Base-by-base conservation (phyloP, 1,140 invertebrate species). In the Trichomalopsis sarcophagae region DNA sequence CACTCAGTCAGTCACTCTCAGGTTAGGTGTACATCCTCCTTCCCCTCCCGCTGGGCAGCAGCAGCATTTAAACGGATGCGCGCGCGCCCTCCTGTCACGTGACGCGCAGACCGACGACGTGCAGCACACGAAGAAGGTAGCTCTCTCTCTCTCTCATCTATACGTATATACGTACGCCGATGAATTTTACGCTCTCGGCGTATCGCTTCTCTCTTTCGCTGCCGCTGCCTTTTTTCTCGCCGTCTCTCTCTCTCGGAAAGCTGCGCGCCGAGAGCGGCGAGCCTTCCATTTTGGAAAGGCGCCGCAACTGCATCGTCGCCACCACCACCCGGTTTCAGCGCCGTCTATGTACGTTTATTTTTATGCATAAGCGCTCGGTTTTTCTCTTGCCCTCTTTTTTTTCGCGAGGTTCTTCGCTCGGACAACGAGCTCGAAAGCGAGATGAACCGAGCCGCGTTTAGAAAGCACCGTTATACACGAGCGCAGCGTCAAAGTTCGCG, bases 61-160 rank as follows among this genome's bases (percentile, higher is more conserved):
- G 81, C 81, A 84, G 87, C 88, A 62, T 86, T 82, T 82, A 75
- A 82, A 76, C 87, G 87, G 82, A 68, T 47, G 85, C 85, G 75
- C 86, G 84, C 86, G 78, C 87, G 74, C 77, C 80, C 74, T 81
- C 79, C 47, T 77, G 75, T 87, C 88, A 89, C 84, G 87, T 87
- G 88, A 86, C 86, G 82, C 47, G 82, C 27, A 1, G n/a, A n/a
- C 33, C 33, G 33, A 40, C 55, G 30, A 78, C n/a, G 47, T 50
- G 44, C 75, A 50, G 75, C 75, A 50, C 40, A 10, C 40, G 68
- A 81, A 27, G 33, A 50, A 62, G 55, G 55, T 62, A 17, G 55
- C 7, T 44, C 10, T 27, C 27, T 27, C 27, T n/a, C n/a, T n/a
- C n/a, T n/a, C n/a, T n/a, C n/a, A n/a, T n/a, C n/a, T 71, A 71